Evolutionary conservation across 2,888 invertebrate genomes (phyloP).

Genomic region (Trichogramma evanescens): DNA sequence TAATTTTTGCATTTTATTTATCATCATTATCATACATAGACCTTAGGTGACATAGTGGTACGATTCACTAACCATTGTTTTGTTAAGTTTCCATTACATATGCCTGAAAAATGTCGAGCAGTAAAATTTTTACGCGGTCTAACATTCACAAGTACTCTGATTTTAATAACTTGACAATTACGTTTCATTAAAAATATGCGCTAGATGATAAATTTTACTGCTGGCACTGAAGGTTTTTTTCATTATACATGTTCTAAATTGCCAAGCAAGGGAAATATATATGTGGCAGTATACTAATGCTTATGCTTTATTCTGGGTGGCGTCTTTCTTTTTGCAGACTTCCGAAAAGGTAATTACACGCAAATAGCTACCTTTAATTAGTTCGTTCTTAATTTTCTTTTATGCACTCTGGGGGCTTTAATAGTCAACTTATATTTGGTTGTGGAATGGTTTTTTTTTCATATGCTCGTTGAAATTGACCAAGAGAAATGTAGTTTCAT

Average conservation of each 20-base stretch:
- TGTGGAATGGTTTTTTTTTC: too few species aligned
- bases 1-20: too few species aligned
- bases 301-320: conserved; percentile 46
- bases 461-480: too few species aligned
- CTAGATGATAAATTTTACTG: too few species aligned
- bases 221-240: too few species aligned
- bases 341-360: conserved; percentile 51
- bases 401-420: too few species aligned
- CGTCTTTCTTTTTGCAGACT: conserved; percentile 49
- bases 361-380: conserved; percentile 18
- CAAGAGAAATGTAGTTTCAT: too few species aligned
- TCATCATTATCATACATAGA: conserved; percentile 5
- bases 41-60: conserved; percentile 14
- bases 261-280: conserved; percentile 12
- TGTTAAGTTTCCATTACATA: conserved; percentile 5
- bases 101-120: not conserved
- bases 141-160: too few species aligned
- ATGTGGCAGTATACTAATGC: conserved; percentile 35
- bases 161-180: too few species aligned
- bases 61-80: conserved; percentile 21
- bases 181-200: too few species aligned
- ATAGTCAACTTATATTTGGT: too few species aligned
- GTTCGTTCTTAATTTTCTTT: not conserved
- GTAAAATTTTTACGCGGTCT: too few species aligned
- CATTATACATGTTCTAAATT: not conserved